phyloP scores from a whole-genome alignment of 1,140 invertebrate genomes.

The Diachasmimorpha longicaudata region DNA sequence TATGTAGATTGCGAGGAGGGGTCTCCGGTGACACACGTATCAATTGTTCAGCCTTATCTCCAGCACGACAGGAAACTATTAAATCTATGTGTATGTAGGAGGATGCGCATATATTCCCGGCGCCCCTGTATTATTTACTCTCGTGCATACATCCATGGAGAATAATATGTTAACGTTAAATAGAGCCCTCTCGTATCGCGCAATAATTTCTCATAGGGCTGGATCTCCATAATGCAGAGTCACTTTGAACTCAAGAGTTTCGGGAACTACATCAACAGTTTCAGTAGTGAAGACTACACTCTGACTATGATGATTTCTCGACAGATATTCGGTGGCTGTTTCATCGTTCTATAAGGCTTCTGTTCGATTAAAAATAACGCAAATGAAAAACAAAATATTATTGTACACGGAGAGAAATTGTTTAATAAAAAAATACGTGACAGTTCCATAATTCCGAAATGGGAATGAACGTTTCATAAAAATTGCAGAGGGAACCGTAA shows the following conservation, averaged over 20 bases:
- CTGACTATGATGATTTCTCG: too few relatives aligned
- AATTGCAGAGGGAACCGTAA: too few relatives aligned
- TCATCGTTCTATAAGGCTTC: too few relatives aligned
- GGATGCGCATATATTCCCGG: not conserved
- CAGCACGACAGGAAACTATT: constrained; percentile 13
- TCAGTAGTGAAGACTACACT: not conserved
- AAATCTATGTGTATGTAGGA: not conserved
- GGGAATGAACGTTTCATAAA: too few relatives aligned
- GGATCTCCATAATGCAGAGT: constrained; percentile 29
- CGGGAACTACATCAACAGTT: not conserved
- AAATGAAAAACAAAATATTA: too few relatives aligned
- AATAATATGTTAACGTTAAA: constrained; percentile 38
- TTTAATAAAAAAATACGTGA: too few relatives aligned
- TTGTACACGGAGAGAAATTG: too few relatives aligned
- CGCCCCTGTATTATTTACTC: constrained; percentile 35
- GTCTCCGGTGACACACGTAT: constrained; percentile 9
- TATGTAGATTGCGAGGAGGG: not conserved
- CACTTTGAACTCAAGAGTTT: not conserved
- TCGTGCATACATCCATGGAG: constrained; percentile 18
- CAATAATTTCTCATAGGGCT: constrained; percentile 35
- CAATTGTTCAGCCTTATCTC: constrained; percentile 13
- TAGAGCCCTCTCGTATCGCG: constrained; percentile 39
- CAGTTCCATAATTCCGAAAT: too few relatives aligned
- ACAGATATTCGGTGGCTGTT: too few relatives aligned
- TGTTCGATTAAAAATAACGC: too few relatives aligned